Percentiles rank a stretch among this genome's conserved stretches.
phyloP scores from a whole-genome alignment of 1,140 invertebrate genomes.

The Lucilia cuprina region DNA sequence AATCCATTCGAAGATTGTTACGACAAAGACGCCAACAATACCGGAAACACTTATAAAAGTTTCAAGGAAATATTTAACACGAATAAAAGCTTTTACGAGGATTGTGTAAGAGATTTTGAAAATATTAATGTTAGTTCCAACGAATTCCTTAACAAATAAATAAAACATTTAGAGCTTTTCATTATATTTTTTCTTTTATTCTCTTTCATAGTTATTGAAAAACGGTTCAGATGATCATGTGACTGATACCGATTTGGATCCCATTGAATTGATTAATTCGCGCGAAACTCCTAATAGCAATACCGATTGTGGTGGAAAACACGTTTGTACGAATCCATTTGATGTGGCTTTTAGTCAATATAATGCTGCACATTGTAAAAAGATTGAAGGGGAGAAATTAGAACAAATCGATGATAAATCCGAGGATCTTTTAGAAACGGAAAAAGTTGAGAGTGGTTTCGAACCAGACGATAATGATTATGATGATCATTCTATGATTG shows the following conservation, averaged over 20 bases:
- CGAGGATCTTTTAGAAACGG: neutral
- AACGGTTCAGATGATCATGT: neutral
- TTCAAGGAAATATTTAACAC: constrained; percentile 38
- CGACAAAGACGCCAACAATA: constrained; percentile 22
- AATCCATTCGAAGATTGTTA: constrained; percentile 16
- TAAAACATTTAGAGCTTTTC: neutral
- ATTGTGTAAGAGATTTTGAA: constrained; percentile 38
- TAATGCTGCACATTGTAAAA: constrained; percentile 1
- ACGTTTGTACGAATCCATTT: constrained; percentile 17
- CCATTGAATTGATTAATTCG: neutral
- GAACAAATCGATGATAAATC: neutral
- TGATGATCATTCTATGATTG: constrained; percentile 38
- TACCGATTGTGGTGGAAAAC: constrained; percentile 13
- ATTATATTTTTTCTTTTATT: neutral
- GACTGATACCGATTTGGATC: constrained; percentile 3
- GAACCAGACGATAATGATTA: constrained; percentile 34
- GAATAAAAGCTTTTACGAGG: constrained; percentile 37
- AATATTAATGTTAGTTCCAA: constrained; percentile 37
- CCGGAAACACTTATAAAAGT: constrained; percentile 37
- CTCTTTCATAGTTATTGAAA: neutral
- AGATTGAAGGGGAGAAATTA: neutral
- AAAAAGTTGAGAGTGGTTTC: neutral
- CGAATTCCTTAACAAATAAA: neutral
- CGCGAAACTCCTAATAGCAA: neutral
- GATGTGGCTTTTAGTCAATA: constrained; percentile 14